These are phyloP conservation scores for Margaritifera margaritifera DNA, from an alignment of 2,888 invertebrate species.

Conservation along the genomic window DNA sequence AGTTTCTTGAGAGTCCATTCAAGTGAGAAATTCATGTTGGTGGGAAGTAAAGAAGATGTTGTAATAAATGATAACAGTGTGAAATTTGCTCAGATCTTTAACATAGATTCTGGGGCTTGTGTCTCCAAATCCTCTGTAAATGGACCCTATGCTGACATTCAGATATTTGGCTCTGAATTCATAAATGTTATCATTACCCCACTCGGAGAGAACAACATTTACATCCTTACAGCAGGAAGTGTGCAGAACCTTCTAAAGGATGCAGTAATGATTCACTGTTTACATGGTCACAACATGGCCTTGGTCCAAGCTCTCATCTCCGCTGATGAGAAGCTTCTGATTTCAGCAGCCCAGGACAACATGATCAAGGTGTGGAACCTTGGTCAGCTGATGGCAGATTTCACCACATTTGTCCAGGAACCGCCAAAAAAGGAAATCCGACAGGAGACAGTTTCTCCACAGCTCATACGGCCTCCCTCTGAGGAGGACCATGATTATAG, in stretches of 20 bases:
- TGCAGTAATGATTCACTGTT: slow-evolving; percentile 27
- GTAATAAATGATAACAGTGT: slow-evolving; percentile 22
- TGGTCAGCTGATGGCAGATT: slow-evolving; percentile 5
- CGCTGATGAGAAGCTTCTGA: slow-evolving; percentile 26
- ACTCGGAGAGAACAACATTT: too few species aligned
- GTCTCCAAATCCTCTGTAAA: slow-evolving; percentile 25
- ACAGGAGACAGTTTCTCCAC: neutral
- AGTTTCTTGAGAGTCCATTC: slow-evolving; percentile 34
- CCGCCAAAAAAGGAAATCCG: slow-evolving; percentile 1
- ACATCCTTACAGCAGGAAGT: slow-evolving; percentile 16
- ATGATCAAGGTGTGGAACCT: slow-evolving; percentile 51
- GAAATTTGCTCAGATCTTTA: slow-evolving; percentile 36
- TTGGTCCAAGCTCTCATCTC: slow-evolving; percentile 35
- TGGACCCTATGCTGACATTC: slow-evolving; percentile 20
- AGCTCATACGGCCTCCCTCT: too few species aligned
- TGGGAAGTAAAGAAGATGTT: slow-evolving; percentile 17
- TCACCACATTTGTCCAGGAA: slow-evolving; percentile 2
- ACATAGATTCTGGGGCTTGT: slow-evolving; percentile 24
- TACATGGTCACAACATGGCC: slow-evolving; percentile 41
- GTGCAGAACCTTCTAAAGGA: slow-evolving; percentile 19
- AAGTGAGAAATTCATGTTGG: slow-evolving; percentile 39
- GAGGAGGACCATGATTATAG: too few species aligned
- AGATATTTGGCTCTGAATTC: slow-evolving; percentile 38
- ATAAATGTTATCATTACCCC: slow-evolving; percentile 3
- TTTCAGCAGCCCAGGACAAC: slow-evolving; percentile 49